Percentiles rank a stretch among this genome's conserved stretches.
phyloP scores from a whole-genome alignment of 2,888 invertebrate genomes.

The Cistogaster globosa region DNA sequence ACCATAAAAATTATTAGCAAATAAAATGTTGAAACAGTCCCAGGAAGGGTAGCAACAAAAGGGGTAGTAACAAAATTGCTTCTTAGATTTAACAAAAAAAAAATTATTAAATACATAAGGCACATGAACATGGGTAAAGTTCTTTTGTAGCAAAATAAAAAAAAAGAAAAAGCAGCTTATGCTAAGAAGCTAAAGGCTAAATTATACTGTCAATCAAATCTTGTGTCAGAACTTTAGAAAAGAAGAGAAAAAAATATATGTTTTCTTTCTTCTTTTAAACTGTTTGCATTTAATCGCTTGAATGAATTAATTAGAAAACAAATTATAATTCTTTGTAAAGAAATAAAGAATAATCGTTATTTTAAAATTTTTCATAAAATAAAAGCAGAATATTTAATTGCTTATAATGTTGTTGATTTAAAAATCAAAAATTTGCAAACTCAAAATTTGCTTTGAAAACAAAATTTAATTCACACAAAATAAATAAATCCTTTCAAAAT shows the following conservation, averaged over 20 bases:
- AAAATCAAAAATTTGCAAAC: too few species aligned
- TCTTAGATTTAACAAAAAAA: constrained; percentile 16
- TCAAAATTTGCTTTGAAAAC: too few species aligned
- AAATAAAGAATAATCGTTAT: background rate
- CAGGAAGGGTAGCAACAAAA: background rate
- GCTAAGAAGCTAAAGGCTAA: constrained; percentile 60
- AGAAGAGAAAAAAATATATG: background rate
- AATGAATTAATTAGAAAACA: background rate
- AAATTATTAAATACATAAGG: constrained; percentile 1
- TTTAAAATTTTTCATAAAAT: background rate
- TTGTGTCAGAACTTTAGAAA: constrained; percentile 6
- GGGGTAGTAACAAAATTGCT: background rate
- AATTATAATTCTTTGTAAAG: background rate
- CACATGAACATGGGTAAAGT: constrained; percentile 17
- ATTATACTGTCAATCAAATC: constrained; percentile 62
- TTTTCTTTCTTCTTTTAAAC: background rate
- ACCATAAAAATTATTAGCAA: constrained; percentile 13
- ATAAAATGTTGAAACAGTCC: background rate
- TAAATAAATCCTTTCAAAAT: too few species aligned
- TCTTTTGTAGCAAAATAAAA: background rate
- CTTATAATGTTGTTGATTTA: too few species aligned
- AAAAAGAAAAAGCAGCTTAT: constrained; percentile 4
- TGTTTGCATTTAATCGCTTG: background rate
- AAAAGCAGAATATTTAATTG: background rate
- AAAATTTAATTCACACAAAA: too few species aligned